Evolutionary conservation across 2,113 vertebrate genomes (phyloP).

Genomic region (Varanus salvator): DNA sequence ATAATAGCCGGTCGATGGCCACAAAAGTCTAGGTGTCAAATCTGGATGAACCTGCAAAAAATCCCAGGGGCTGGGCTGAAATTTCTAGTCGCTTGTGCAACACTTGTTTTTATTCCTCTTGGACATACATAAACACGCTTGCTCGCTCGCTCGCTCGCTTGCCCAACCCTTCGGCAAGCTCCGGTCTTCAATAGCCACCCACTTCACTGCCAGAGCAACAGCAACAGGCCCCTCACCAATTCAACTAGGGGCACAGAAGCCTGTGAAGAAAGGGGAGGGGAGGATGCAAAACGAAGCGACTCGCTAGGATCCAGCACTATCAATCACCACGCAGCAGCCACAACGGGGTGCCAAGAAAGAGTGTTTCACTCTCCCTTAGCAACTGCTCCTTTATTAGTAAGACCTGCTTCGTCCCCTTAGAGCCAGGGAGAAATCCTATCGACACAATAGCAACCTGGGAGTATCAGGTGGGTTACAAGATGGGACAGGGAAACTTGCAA

Average conservation of each 20-base stretch:
- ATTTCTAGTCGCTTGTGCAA: background rate
- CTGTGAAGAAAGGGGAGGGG: background rate
- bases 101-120: accelerated
- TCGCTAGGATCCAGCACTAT: background rate
- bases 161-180: background rate
- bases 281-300: background rate
- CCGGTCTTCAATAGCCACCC: background rate
- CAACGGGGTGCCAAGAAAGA: background rate
- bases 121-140: background rate
- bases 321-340: background rate
- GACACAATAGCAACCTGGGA: background rate
- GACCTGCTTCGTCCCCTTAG: background rate
- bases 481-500: background rate
- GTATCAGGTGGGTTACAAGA: background rate
- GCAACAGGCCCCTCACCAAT: conserved; percentile 2
- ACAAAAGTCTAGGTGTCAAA: accelerated
- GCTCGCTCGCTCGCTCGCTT: no score
- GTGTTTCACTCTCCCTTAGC: background rate
- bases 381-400: background rate
- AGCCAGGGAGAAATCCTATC: background rate
- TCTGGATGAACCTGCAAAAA: background rate
- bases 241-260: background rate
- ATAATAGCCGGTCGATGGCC: background rate
- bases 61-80: background rate
- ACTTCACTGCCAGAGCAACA: conserved; percentile 32